These are phyloP conservation scores for Colius striatus DNA, from an alignment of 2,113 vertebrate genomes.

Conservation along the genomic window DNA sequence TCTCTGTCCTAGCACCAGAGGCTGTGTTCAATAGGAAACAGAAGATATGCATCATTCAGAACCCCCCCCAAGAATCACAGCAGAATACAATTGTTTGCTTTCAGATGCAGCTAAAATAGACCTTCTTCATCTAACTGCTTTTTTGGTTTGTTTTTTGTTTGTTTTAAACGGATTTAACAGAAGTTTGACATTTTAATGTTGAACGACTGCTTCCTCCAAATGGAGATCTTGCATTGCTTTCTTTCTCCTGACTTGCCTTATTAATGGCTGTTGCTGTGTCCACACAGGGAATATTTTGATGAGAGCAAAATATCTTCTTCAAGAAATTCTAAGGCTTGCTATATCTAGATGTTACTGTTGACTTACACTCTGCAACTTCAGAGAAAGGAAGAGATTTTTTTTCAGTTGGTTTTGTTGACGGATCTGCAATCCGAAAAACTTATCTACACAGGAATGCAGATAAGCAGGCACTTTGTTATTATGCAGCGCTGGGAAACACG, in stretches of 20 bases:
- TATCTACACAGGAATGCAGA: too few relatives aligned
- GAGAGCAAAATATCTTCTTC: background rate
- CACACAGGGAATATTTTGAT: background rate
- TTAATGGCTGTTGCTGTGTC: background rate
- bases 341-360: background rate
- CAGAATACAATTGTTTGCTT: background rate
- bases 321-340: background rate
- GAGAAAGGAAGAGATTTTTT: background rate
- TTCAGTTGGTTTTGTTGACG: too few relatives aligned
- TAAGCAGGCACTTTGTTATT: too few relatives aligned
- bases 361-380: background rate
- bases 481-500: too few relatives aligned
- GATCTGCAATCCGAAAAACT: too few relatives aligned
- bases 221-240: background rate
- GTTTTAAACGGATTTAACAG: background rate
- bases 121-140: background rate
- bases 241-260: background rate
- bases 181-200: background rate
- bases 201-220: background rate
- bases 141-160: background rate
- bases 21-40: constrained; percentile 24
- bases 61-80: background rate
- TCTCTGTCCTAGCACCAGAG: constrained; percentile 60
- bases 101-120: background rate
- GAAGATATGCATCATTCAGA: background rate